Evolutionary conservation across 2,113 vertebrate genomes (phyloP), one percentile per base, ranked within the genome.

Genomic region (Zapornia atra): DNA sequence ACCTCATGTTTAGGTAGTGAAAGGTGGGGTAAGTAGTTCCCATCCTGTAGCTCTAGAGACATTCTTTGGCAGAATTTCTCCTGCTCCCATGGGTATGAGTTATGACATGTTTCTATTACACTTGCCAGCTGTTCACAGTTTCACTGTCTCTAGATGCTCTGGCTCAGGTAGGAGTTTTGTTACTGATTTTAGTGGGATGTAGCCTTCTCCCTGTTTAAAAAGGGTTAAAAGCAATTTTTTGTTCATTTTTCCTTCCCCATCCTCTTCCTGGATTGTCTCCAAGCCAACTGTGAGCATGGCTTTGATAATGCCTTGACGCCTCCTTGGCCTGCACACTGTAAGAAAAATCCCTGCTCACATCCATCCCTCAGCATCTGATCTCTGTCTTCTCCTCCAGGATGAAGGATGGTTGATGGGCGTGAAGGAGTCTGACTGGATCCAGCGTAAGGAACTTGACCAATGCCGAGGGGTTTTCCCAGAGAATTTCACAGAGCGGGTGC

Each of bases 321-420:
- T 93, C 38, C 38, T 64, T 92, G 71, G 48, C 38, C 69, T 81
- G 38, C 12, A 38, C 12, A 42, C 46, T 56, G 15, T 53, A 20
- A 72, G 60, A 61, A 73, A 90, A 92, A 40, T 60, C 53, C 57
- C 48, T 8, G 6, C 36, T 56, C 17, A 3, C 24, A 25, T 65
- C 38, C 77, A 1, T 72, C 20, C 33, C 34, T 91, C 28, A 82
- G 34, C 33, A 22, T 31, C 66, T 96, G 76, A 87, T 95, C 44
- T 95, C 88, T 70, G 83, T 96, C 53, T 95, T 73, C 72, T 72
- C 36, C 61, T 76, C 85, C 83, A 99, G 99, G 99, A 99, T 6
- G 99, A 99, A 19, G 99, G 99, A 91, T 99, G 99, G 99, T 98
- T 99, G 96, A 99, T 99, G 98, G 99, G 99, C 3, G 96, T 99